Evolutionary conservation across 2,113 vertebrate species (phyloP).

Genomic region (Nerophis ophidion): DNA sequence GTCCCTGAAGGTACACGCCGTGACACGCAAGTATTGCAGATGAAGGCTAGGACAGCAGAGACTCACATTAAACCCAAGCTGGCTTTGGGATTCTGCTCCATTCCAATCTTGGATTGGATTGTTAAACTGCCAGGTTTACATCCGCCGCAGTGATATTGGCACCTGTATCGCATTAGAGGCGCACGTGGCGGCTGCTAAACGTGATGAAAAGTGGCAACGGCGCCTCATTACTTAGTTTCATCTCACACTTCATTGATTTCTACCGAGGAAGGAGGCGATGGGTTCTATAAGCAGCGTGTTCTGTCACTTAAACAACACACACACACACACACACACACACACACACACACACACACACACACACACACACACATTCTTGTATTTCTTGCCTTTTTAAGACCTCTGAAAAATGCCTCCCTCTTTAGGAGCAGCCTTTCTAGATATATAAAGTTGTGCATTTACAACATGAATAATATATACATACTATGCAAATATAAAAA

Average conservation of each 20-base stretch:
- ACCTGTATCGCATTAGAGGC: slow-evolving; percentile 28
- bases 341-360: no score
- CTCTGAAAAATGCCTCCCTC: no score
- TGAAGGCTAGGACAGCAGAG: slow-evolving; percentile 39
- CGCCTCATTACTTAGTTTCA: slow-evolving; percentile 29
- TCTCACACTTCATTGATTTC: slow-evolving; percentile 43
- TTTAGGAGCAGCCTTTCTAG: no score
- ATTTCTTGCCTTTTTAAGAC: no score
- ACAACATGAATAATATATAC: no score
- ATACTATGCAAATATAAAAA: no score
- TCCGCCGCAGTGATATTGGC: slow-evolving; percentile 24
- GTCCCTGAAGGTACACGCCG: slow-evolving; percentile 56
- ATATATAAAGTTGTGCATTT: no score
- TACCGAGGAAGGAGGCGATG: background rate
- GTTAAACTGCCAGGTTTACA: slow-evolving; percentile 4
- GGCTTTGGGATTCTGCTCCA: slow-evolving; percentile 39
- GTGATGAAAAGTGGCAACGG: slow-evolving; percentile 44
- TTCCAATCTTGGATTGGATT: slow-evolving; percentile 35
- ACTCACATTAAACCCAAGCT: slow-evolving; percentile 42
- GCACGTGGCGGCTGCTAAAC: slow-evolving; percentile 35
- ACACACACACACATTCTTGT: no score
- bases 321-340: background rate
- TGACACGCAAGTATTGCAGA: slow-evolving; percentile 36
- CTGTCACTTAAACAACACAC: slow-evolving; percentile 5
- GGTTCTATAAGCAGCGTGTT: background rate